Base-by-base conservation (phyloP, 23 tunicate genomes). In the Halocynthia aurantium region DNA sequence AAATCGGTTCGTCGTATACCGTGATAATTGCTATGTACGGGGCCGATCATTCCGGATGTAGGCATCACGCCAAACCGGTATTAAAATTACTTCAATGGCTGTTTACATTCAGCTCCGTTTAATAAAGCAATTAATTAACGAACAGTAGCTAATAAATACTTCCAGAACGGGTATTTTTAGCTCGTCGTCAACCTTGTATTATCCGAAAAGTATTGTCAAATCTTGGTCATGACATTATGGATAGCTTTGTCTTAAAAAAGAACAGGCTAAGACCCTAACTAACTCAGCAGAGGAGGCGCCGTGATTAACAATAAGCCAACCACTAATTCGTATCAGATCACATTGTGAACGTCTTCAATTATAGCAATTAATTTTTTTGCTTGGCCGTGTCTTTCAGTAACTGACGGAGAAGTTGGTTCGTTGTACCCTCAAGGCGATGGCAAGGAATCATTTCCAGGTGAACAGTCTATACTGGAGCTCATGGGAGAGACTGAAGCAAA, bases 401-500 rank as follows among this genome's bases (percentile, higher is more conserved):
- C 56, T 53, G 63, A n/a, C 67, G 17, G 10, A 15, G 78, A 74
- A 22, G 55, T 64, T 13, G 60, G 22, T 10, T 44, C 78, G 10
- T 20, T 74, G 22, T 74, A 51, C 57, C 78, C 78, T 64, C 78
- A 74, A 53, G 78, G 67, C 17, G 44, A 31, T 15, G 78, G 15
- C 78, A 74, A 54, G 62, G 22, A 31, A 7, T 22, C 18, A 15
- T 53, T 19, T 13, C 22, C 67, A 17, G 60, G 56, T 8, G 78
- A 53, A 51, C 78, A 74, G 78, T 52, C 78, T 20, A 74, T 74
- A 50, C 31, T 74, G 31, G 61, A 53, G 22, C 67, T 74, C 78
- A 74, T 74, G 78, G 78, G 78, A 13, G 78, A 74, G 44, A 31
- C 55, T 62, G 78, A 56, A 53, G 70, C 22, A 65, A 49, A 65